These are phyloP conservation scores for Poecilobothrus nobilitatus DNA, from an alignment of 2,888 invertebrate species.

Conservation along the genomic window DNA sequence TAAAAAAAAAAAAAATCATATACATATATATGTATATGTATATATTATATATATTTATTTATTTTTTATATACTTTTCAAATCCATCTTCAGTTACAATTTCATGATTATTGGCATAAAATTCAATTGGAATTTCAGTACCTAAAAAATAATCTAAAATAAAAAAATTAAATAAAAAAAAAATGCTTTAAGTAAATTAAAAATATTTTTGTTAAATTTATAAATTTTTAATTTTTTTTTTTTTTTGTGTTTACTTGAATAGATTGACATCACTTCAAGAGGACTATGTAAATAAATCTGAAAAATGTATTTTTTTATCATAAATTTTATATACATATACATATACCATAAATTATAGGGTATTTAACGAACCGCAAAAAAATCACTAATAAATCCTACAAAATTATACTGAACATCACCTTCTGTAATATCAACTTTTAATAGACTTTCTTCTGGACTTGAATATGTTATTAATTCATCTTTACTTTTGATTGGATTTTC, in stretches of 20 bases:
- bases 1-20: neutral
- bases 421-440: neutral
- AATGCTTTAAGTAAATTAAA: too few relatives aligned
- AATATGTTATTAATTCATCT: neutral
- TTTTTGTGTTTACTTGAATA: neutral
- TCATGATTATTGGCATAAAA: constrained; percentile 27
- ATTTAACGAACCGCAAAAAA: neutral
- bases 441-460: neutral
- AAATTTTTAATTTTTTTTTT: neutral
- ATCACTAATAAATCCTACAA: neutral
- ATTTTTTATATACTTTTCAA: constrained; percentile 28
- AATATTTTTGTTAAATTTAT: too few relatives aligned
- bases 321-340: neutral
- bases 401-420: neutral
- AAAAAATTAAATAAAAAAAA: too few relatives aligned
- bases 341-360: too few relatives aligned
- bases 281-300: neutral
- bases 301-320: neutral
- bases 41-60: neutral
- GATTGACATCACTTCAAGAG: neutral
- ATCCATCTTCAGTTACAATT: constrained; percentile 32
- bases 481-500: neutral
- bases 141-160: neutral
- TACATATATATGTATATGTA: neutral
- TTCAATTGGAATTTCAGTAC: neutral